These are phyloP conservation scores for Drosophila parthenogenetica DNA, from an alignment of 2,888 invertebrate genomes.

Conservation along the genomic window DNA sequence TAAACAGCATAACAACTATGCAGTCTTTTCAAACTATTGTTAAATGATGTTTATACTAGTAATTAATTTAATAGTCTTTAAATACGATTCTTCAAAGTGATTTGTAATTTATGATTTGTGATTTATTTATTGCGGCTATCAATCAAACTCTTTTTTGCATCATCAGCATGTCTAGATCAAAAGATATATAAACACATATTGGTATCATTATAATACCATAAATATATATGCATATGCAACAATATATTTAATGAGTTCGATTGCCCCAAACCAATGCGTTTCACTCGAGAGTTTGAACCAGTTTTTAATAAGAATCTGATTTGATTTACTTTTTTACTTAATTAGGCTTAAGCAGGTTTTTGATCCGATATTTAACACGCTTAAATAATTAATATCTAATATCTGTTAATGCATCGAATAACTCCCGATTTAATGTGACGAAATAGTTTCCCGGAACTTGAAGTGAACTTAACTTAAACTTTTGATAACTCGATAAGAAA, in stretches of 20 bases:
- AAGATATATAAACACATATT: conserved; percentile 1
- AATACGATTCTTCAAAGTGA: neutral
- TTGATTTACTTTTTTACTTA: neutral
- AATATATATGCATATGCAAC: neutral
- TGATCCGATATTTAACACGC: neutral
- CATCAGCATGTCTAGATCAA: neutral
- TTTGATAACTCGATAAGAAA: conserved; percentile 5
- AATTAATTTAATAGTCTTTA: neutral
- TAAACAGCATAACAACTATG: too few relatives aligned
- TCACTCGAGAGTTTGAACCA: conserved; percentile 16
- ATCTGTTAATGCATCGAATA: neutral
- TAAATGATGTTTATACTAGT: too few relatives aligned
- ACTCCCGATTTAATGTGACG: neutral
- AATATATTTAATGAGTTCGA: conserved; percentile 19
- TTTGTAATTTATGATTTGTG: conserved; percentile 1
- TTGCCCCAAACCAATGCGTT: conserved; percentile 10
- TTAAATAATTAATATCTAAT: conserved; percentile 10
- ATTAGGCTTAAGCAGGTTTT: conserved; percentile 5
- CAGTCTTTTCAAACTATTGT: too few relatives aligned
- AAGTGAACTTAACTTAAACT: neutral
- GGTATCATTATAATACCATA: conserved; percentile 11
- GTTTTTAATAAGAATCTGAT: conserved; percentile 18
- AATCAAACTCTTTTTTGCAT: neutral
- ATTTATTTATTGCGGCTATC: neutral
- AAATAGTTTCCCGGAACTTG: conserved; percentile 8